Percentiles rank a stretch among this genome's conserved stretches.
Conservation (phyloP, 2,888 invertebrate species). For the Marronus borbonicus region DNA sequence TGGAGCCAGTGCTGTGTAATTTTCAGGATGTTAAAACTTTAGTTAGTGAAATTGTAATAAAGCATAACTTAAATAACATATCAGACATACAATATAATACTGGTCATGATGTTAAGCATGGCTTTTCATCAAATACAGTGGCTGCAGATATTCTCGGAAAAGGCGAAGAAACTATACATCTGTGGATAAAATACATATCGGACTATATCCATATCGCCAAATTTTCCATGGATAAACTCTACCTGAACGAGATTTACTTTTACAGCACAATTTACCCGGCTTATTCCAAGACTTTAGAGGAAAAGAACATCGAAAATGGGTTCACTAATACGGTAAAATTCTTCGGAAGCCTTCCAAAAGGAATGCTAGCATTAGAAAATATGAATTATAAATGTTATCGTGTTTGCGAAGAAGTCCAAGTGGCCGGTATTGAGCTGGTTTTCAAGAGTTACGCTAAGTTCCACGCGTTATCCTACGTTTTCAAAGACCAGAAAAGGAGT, state of each 20-base stretch:
- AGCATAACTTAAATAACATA: not conserved
- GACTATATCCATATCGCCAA: constrained; percentile 13
- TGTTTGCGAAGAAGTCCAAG: constrained; percentile 38
- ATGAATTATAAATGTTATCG: constrained; percentile 40
- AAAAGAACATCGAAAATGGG: constrained; percentile 29
- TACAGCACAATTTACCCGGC: constrained; percentile 48
- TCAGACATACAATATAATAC: not conserved
- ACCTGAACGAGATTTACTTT: constrained; percentile 47
- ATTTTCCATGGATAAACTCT: constrained; percentile 35
- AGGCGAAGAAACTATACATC: not conserved
- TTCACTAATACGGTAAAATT: constrained; percentile 43
- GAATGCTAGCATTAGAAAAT: constrained; percentile 48
- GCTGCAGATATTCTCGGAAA: not conserved
- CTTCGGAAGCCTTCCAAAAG: constrained; percentile 31
- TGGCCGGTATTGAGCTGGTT: constrained; percentile 39
- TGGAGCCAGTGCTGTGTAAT: constrained; percentile 16
- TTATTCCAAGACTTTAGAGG: constrained; percentile 32
- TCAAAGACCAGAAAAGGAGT: constrained; percentile 46
- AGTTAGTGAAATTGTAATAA: constrained; percentile 9
- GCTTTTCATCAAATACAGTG: constrained; percentile 14
- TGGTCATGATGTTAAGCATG: not conserved
- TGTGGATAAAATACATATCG: constrained; percentile 6
- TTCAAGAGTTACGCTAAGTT: constrained; percentile 46
- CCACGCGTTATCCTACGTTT: constrained; percentile 48
- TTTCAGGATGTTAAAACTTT: not conserved